Base-by-base conservation (phyloP, 2,113 vertebrate species). In the Bagarius yarrelli region DNA sequence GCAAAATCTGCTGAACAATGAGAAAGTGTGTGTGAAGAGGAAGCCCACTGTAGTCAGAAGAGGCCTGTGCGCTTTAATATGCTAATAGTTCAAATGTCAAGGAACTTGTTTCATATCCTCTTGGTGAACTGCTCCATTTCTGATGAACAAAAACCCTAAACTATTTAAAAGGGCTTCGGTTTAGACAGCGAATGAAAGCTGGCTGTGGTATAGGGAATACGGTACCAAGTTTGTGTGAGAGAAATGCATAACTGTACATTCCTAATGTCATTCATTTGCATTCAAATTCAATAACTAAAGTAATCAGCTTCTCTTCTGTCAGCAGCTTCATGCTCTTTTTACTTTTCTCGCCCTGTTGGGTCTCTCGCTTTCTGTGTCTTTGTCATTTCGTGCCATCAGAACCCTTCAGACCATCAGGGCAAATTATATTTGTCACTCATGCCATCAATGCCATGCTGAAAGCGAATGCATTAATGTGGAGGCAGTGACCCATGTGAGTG, bases 341-440 rank as follows among this genome's bases (percentile, higher is more conserved):
- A 4, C 30, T 66, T 66, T 78, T 53, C 55, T 71, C 8, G 0
- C 25, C 57, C 36, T 76, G 30, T n/a, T 44, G 27, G 50, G 27
- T 81, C 56, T 84, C 79, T 77, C 50, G 21, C 25, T 74, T 71
- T 34, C 53, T 56, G 47, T n/a, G 21, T 66, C 67, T 72, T 82
- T 79, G 40, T 82, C 70, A 83, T 74, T 72, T 64, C 61, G 57
- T 84, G 82, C 81, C 74, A 84, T 87, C 78, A 84, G 64, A 76
- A 72, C 73, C 59, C 70, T 80, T 81, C 63, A 74, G 79, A 81
- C 55, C 50, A 71, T 72, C 71, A 83, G 78, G 61, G 76, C 84
- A 84, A 85, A 84, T 83, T 84, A 81, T 79, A 85, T 87, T 84
- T 87, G 82, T 85, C 84, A 84, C 67, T 86, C 80, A 82, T 14